Conservation (phyloP, 2,797 vertebrate species). For the Graptemys geographica region DNA sequence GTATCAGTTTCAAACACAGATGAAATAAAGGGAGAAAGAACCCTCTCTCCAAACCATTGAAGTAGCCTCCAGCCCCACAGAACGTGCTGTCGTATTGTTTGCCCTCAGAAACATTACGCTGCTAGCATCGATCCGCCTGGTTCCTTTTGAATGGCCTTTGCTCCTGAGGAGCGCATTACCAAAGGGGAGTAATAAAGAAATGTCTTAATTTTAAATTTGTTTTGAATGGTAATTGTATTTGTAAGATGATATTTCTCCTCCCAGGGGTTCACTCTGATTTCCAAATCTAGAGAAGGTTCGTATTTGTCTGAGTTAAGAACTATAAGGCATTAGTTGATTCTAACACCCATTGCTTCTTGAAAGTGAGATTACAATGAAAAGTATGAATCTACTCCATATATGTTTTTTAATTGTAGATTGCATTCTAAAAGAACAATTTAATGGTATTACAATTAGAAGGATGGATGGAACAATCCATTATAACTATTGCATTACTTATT, state of each 20-base stretch:
- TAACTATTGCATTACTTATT: constrained; percentile 29
- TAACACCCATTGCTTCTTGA: constrained; percentile 39
- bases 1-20: not conserved
- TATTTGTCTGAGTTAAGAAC: constrained; percentile 69
- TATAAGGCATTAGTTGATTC: constrained; percentile 53
- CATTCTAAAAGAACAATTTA: not conserved
- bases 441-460: not conserved
- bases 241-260: constrained; percentile 73
- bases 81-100: constrained; percentile 47
- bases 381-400: rapidly evolving
- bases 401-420: not conserved
- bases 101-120: constrained; percentile 56
- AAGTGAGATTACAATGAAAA: not conserved
- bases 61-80: constrained; percentile 3
- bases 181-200: constrained; percentile 78
- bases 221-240: constrained; percentile 75
- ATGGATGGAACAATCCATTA: constrained; percentile 1
- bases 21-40: not conserved
- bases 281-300: constrained; percentile 72
- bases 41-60: not conserved
- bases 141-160: constrained; percentile 71
- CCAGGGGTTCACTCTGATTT: constrained; percentile 70
- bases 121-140: constrained; percentile 67
- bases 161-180: constrained; percentile 70
- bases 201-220: constrained; percentile 79